phyloP scores from a whole-genome alignment of 2,888 invertebrate genomes.

The Tinea trinotella region DNA sequence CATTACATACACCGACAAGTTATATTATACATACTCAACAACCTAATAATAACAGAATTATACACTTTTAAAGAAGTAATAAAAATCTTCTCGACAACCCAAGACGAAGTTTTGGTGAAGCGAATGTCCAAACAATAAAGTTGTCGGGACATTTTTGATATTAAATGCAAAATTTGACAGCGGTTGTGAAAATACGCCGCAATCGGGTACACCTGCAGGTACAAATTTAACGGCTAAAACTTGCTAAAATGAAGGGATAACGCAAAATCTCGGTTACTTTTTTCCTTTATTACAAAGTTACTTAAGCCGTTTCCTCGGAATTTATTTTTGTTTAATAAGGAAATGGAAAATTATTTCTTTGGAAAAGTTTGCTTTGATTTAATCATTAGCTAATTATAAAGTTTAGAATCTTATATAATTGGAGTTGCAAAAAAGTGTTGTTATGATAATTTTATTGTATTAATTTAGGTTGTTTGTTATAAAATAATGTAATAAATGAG shows the following conservation, averaged over 20 bases:
- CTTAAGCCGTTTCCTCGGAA: background rate
- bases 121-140: conserved; percentile 41
- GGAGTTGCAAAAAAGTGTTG: too few relatives aligned
- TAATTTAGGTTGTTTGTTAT: too few relatives aligned
- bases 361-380: background rate
- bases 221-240: conserved; percentile 12
- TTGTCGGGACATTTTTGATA: conserved; percentile 34
- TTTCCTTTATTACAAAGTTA: conserved; percentile 13
- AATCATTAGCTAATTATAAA: background rate
- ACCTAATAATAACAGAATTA: conserved; percentile 20
- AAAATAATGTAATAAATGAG: too few relatives aligned
- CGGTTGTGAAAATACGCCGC: conserved; percentile 17
- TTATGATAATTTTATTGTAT: too few relatives aligned
- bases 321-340: conserved; percentile 5
- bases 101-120: conserved; percentile 42
- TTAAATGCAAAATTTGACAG: conserved; percentile 37
- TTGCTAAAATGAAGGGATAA: conserved; percentile 16
- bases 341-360: background rate
- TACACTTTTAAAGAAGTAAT: conserved; percentile 24
- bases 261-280: conserved; percentile 1
- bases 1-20: too few relatives aligned
- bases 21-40: conserved; percentile 22
- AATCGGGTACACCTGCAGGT: conserved; percentile 6
- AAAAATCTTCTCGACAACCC: conserved; percentile 28
- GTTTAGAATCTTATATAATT: background rate